Percentiles rank a stretch among this genome's conserved stretches.
Evolutionary conservation across 2,888 invertebrate genomes (phyloP).

Genomic region (Lochmaea capreae): DNA sequence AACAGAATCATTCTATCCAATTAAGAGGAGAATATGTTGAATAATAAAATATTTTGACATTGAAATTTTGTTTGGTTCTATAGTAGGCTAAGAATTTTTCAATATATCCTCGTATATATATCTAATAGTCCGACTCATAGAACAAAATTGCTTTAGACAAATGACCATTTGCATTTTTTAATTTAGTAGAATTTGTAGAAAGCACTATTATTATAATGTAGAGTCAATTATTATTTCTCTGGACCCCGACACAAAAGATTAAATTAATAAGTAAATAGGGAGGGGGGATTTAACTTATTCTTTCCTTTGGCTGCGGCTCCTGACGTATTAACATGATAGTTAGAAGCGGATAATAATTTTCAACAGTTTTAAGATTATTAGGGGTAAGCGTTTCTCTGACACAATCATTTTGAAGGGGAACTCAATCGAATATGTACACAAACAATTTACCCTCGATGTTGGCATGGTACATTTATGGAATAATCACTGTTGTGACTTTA

Average conservation of each 20-base stretch:
- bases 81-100: too few relatives aligned
- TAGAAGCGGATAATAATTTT: conserved; percentile 46
- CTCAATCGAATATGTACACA: conserved; percentile 44
- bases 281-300: background rate
- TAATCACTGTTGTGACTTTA: conserved; percentile 50
- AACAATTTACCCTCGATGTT: conserved; percentile 47
- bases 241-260: too few relatives aligned
- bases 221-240: too few relatives aligned
- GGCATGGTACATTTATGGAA: conserved; percentile 44
- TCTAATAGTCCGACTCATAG: background rate
- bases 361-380: conserved; percentile 46
- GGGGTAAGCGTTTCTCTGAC: conserved; percentile 45
- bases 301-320: background rate
- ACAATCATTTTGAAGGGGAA: conserved; percentile 43
- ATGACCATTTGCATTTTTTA: too few relatives aligned
- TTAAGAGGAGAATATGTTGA: too few relatives aligned
- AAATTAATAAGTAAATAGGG: too few relatives aligned
- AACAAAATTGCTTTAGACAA: background rate
- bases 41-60: too few relatives aligned
- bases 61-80: too few relatives aligned
- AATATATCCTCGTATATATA: too few relatives aligned
- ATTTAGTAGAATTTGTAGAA: too few relatives aligned
- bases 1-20: too few relatives aligned
- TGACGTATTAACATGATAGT: conserved; percentile 29
- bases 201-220: too few relatives aligned